Evolutionary conservation across 2,888 invertebrate genomes (phyloP).

Genomic region (Ectemnius cavifrons): DNA sequence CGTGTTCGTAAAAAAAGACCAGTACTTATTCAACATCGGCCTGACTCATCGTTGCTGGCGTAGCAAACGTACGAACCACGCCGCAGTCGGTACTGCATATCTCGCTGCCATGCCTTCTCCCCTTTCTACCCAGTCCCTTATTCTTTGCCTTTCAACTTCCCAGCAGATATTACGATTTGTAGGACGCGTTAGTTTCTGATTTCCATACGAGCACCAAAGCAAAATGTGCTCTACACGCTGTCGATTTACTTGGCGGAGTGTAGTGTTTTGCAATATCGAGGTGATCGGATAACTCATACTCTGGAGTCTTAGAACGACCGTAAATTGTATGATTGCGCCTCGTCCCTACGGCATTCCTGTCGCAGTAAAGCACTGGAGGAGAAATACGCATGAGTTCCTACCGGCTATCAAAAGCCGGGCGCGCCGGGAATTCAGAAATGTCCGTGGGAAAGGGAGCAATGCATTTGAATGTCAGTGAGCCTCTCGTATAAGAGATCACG

Average conservation of each 20-base stretch:
- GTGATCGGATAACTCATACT: too few relatives aligned
- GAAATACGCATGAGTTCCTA: too few relatives aligned
- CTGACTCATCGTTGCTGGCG: conserved; percentile 50
- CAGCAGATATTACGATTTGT: conserved; percentile 20
- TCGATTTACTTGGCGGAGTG: background rate
- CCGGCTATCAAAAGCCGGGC: too few relatives aligned
- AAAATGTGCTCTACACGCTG: background rate
- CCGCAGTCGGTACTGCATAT: conserved; percentile 23
- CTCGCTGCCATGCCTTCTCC: conserved; percentile 17
- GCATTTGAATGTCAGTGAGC: background rate
- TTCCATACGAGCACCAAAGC: background rate
- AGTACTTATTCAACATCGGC: background rate
- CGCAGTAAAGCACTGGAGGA: too few relatives aligned
- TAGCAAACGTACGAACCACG: conserved; percentile 24
- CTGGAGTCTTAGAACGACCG: too few relatives aligned
- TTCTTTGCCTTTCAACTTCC: conserved; percentile 1
- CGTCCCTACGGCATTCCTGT: too few relatives aligned
- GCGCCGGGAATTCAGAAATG: background rate
- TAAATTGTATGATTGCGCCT: too few relatives aligned
- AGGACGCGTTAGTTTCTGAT: conserved; percentile 17
- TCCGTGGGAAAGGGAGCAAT: background rate
- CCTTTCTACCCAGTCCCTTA: background rate
- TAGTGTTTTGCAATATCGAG: background rate
- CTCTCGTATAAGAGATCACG: background rate
- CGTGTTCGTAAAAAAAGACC: conserved; percentile 27